phyloP scores from a whole-genome alignment of 2,888 invertebrate species.

The Galeruca laticollis region DNA sequence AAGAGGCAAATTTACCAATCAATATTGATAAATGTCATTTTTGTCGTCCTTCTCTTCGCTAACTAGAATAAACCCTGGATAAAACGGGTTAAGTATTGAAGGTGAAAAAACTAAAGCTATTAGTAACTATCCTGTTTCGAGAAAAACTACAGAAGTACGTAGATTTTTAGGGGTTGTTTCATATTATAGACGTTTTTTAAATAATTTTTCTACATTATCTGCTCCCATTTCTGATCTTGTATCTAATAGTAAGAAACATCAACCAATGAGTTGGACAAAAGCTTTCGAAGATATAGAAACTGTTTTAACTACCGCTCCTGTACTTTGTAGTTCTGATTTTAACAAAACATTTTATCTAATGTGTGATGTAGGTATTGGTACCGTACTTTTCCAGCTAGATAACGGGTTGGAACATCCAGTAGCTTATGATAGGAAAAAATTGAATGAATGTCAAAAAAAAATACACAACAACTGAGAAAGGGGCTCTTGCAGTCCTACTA shows the following conservation, averaged over 20 bases:
- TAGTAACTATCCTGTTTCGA: constrained; percentile 19
- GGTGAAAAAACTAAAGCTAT: constrained; percentile 23
- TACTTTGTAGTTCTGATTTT: constrained; percentile 47
- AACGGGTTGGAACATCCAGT: too few species aligned
- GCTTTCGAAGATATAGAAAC: constrained; percentile 40
- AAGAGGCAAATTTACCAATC: too few species aligned
- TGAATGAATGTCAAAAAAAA: too few species aligned
- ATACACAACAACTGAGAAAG: too few species aligned
- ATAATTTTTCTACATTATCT: too few species aligned
- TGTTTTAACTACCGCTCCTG: constrained; percentile 38
- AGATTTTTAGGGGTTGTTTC: constrained; percentile 37
- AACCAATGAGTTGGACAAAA: constrained; percentile 38
- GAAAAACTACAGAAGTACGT: constrained; percentile 37
- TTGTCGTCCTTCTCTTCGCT: too few species aligned
- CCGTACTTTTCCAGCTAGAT: too few species aligned
- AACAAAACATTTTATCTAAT: constrained; percentile 35
- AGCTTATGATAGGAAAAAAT: too few species aligned
- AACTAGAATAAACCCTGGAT: constrained; percentile 28
- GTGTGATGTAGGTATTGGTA: constrained; percentile 42
- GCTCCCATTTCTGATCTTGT: constrained; percentile 41
- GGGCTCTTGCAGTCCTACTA: too few species aligned
- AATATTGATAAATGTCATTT: too few species aligned
- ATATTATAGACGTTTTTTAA: too few species aligned
- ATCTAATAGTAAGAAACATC: constrained; percentile 41
- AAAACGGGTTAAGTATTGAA: constrained; percentile 28